A percentile compares a stretch with the other conserved stretches of the same genome.
phyloP scores from a whole-genome alignment of 2,888 invertebrate species.

The Himalopsyche kuldschensis region DNA sequence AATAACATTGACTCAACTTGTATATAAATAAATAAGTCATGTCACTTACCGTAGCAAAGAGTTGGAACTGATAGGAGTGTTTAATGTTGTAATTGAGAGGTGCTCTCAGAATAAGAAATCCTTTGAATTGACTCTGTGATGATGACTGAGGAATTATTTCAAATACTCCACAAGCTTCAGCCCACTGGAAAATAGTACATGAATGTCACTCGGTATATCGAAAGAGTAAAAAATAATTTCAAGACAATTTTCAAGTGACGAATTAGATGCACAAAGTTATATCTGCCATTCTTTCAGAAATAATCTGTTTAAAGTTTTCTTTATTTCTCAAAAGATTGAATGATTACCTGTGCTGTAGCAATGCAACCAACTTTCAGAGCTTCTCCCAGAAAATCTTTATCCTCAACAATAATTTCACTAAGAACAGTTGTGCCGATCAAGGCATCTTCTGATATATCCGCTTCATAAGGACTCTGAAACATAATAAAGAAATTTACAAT shows the following conservation, averaged over 20 bases:
- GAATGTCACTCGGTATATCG: background rate
- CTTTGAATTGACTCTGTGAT: constrained; percentile 70
- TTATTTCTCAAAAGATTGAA: too few species aligned
- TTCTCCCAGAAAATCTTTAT: constrained; percentile 79
- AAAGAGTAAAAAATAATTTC: background rate
- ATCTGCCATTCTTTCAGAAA: too few species aligned
- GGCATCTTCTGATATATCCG: constrained; percentile 77
- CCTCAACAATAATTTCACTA: constrained; percentile 72
- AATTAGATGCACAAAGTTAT: background rate
- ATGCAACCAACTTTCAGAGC: constrained; percentile 73
- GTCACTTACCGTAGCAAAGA: constrained; percentile 73
- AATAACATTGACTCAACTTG: too few species aligned
- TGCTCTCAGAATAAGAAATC: constrained; percentile 70
- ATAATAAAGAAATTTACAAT: too few species aligned
- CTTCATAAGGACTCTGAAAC: constrained; percentile 76
- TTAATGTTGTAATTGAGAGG: constrained; percentile 76
- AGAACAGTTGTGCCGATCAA: constrained; percentile 72
- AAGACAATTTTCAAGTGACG: background rate
- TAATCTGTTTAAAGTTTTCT: too few species aligned
- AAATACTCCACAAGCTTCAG: constrained; percentile 73
- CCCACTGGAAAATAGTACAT: constrained; percentile 56
- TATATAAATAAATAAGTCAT: constrained; percentile 11
- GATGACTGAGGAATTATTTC: constrained; percentile 64
- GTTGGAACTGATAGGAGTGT: constrained; percentile 75
- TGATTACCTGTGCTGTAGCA: constrained; percentile 52